A percentile compares a stretch with the other conserved stretches of the same genome.
Evolutionary conservation across 2,888 invertebrate species (phyloP).

Genomic region (Ormyrus pomaceus): DNA sequence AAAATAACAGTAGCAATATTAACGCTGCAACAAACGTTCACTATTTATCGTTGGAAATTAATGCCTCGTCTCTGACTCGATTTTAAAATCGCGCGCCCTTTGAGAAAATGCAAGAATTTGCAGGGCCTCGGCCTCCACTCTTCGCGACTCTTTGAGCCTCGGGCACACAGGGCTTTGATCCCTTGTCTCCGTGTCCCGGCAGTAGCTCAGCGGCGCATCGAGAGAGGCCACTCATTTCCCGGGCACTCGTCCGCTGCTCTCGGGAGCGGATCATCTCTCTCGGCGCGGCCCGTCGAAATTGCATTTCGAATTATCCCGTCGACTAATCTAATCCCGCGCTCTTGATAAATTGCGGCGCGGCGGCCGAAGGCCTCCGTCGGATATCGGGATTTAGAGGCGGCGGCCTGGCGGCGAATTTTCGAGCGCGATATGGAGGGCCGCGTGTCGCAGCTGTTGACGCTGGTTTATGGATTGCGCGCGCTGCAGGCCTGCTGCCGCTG

Average conservation of each 20-base stretch:
- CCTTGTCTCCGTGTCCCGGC: not conserved
- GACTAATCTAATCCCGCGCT: conserved; percentile 59
- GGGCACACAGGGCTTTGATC: not conserved
- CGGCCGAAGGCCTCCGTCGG: conserved; percentile 2
- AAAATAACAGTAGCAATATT: too few relatives aligned
- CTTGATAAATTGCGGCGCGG: conserved; percentile 53
- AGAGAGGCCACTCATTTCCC: too few relatives aligned
- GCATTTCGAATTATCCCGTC: conserved; percentile 60
- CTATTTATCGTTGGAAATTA: too few relatives aligned
- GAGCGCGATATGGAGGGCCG: not conserved
- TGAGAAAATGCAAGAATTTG: too few relatives aligned
- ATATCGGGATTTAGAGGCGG: conserved; percentile 17
- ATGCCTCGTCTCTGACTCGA: too few relatives aligned
- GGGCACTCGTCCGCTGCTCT: too few relatives aligned
- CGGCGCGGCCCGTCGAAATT: conserved; percentile 54
- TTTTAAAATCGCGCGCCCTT: too few relatives aligned
- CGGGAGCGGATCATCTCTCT: not conserved
- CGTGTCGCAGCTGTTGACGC: not conserved
- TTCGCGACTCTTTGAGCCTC: not conserved
- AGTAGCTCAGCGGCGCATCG: too few relatives aligned
- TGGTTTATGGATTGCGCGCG: not conserved
- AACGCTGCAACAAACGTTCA: too few relatives aligned
- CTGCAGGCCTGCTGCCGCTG: too few relatives aligned
- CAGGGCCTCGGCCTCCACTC: not conserved
- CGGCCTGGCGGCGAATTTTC: not conserved